Percentiles rank a stretch among this genome's conserved stretches.
These are phyloP conservation scores for Eledona agricola DNA, from an alignment of 2,888 invertebrate genomes.

Conservation along the genomic window DNA sequence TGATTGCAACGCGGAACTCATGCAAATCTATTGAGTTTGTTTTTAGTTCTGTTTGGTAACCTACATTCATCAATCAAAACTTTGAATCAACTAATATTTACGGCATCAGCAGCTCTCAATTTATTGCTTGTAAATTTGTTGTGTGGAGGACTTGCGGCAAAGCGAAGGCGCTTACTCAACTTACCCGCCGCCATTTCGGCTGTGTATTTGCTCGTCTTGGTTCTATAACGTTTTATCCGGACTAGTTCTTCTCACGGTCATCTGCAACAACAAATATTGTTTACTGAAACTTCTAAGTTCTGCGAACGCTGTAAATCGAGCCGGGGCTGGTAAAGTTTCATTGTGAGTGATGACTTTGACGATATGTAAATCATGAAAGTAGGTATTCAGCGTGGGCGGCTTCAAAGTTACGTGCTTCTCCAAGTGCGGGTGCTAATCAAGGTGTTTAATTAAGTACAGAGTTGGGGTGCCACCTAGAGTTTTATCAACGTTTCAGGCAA, in stretches of 20 bases:
- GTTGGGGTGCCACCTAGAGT: conserved; percentile 9
- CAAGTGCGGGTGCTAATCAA: conserved; percentile 21
- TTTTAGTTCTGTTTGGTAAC: too few relatives aligned
- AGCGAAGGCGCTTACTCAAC: too few relatives aligned
- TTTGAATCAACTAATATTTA: too few relatives aligned
- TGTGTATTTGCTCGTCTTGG: conserved; percentile 28
- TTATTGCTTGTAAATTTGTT: too few relatives aligned
- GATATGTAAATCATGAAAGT: conserved; percentile 9
- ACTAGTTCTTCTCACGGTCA: conserved; percentile 1
- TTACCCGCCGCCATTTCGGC: conserved; percentile 45
- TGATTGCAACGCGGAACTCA: too few relatives aligned
- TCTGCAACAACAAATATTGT: too few relatives aligned
- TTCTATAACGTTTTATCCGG: conserved; percentile 23
- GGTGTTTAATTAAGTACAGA: conserved; percentile 33
- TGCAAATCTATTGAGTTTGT: too few relatives aligned
- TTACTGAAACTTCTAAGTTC: too few relatives aligned
- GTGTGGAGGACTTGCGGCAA: too few relatives aligned
- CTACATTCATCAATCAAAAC: too few relatives aligned
- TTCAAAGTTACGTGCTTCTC: conserved; percentile 19
- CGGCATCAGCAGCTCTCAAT: too few relatives aligned
- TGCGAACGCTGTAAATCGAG: too few relatives aligned
- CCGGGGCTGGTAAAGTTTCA: conserved; percentile 6
- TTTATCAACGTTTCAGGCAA: conserved; percentile 6
- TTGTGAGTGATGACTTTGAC: conserved; percentile 4
- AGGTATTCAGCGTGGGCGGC: neutral